Evolutionary conservation across 2,113 vertebrate genomes (phyloP).

Genomic region (Microtus montanus): DNA sequence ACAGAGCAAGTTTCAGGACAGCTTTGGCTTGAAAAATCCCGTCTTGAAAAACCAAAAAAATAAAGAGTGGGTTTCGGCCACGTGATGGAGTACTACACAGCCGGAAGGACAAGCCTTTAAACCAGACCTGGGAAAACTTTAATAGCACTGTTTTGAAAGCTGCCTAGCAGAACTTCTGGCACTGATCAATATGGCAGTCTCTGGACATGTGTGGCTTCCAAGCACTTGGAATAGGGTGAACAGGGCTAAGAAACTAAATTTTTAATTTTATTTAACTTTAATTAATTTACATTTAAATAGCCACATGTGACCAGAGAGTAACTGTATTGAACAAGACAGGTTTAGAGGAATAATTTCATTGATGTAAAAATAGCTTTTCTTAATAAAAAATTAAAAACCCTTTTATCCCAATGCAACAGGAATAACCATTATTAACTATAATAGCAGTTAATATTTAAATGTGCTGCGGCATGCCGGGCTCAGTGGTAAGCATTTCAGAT

Average conservation of each 20-base stretch:
- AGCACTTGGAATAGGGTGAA: not conserved
- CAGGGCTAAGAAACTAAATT: not conserved
- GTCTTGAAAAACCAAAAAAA: not conserved
- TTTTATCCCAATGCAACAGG: conserved; percentile 27
- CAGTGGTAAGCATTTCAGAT: not conserved
- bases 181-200: not conserved
- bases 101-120: not conserved
- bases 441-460: not conserved
- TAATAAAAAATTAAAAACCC: conserved; percentile 61
- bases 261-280: conserved; percentile 52
- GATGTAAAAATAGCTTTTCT: conserved; percentile 21
- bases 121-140: not conserved
- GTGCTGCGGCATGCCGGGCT: not conserved
- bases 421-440: conserved; percentile 42
- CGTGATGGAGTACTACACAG: not conserved
- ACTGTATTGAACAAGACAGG: conserved; percentile 1
- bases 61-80: not conserved
- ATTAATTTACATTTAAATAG: conserved; percentile 65
- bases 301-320: conserved; percentile 33
- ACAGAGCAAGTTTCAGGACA: not conserved
- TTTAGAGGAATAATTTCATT: conserved; percentile 42
- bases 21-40: not conserved
- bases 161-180: not conserved
- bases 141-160: not conserved
- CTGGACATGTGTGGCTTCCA: not conserved